Base-by-base conservation (phyloP, 2,113 vertebrate genomes). In the Hipposideros armiger region DNA sequence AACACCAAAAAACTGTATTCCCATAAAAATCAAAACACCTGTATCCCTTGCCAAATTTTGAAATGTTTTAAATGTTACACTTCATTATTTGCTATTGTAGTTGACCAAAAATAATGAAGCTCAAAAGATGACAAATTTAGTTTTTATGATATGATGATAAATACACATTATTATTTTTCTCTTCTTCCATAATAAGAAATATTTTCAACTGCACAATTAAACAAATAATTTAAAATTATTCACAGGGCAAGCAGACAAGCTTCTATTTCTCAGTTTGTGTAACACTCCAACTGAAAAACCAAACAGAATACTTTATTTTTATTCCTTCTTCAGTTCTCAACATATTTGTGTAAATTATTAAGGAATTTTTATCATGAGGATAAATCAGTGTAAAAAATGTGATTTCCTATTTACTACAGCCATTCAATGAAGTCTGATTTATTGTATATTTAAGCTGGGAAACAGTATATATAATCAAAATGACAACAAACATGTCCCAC, bases 91-190 rank as follows among this genome's bases (percentile, higher is more conserved):
- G 36, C 6, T 78, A 92, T 82, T 95, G 42, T 82, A 14, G 58
- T 4, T 85, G 11, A 94, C 67, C n/a, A 96, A 93, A 86, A 91
- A 96, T 93, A 97, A 82, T 64, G 0, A 97, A 97, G 70, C 42
- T 88, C 26, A 77, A 8, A n/a, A 42, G 30, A 47, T 76, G 95
- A 28, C 83, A 76, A 94, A 90, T 45, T 72, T 47, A 90, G 1
- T 24, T 89, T 28, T 81, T 89, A 69, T 90, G 20, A 83, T 92
- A 66, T 70, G 54, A 66, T 70, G 54, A 62, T 84, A n/a, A 95
- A 72, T 80, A 86, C 50, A 13, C 28, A 90, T 40, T 87, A 92
- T 36, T 69, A 69, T 91, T 92, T 70, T 52, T 85, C 36, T 70
- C 94, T 97, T 54, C 32, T 87, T 86, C 77, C 40, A 95, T 32